phyloP scores from a whole-genome alignment of 2,113 vertebrate genomes.

The Nothobranchius furzeri region DNA sequence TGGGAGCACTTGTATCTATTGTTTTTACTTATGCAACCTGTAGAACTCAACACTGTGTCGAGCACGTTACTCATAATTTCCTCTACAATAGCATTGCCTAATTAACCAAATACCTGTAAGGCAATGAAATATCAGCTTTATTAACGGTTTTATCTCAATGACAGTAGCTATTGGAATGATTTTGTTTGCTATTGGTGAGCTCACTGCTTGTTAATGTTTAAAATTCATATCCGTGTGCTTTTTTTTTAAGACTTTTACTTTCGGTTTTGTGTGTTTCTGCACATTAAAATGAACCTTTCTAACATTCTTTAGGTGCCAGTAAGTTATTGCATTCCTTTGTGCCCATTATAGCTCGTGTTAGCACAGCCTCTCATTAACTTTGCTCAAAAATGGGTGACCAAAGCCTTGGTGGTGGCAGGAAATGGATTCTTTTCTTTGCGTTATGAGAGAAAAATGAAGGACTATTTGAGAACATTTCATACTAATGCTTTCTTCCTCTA shows the following conservation, averaged over 20 bases:
- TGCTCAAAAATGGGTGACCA: slow-evolving; percentile 8
- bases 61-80: no score
- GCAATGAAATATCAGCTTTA: neutral
- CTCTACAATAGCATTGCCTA: no score
- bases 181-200: neutral
- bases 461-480: slow-evolving; percentile 17
- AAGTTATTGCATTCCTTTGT: slow-evolving; percentile 22
- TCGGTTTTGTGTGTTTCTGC: no score
- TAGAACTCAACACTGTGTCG: no score
- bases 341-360: neutral
- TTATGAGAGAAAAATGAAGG: slow-evolving; percentile 27
- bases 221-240: no score
- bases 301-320: neutral
- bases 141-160: neutral
- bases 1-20: neutral
- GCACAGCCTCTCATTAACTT: slow-evolving; percentile 29
- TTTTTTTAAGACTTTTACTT: no score
- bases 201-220: neutral
- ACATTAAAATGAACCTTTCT: neutral
- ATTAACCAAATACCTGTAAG: no score
- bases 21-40: no score
- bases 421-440: slow-evolving; percentile 11
- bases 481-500: slow-evolving; percentile 5
- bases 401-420: slow-evolving; percentile 14
- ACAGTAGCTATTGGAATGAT: neutral